A percentile compares a stretch with the other conserved stretches of the same genome.
Conservation (phyloP, 2,797 vertebrate species). For the Apogon hyalosoma region DNA sequence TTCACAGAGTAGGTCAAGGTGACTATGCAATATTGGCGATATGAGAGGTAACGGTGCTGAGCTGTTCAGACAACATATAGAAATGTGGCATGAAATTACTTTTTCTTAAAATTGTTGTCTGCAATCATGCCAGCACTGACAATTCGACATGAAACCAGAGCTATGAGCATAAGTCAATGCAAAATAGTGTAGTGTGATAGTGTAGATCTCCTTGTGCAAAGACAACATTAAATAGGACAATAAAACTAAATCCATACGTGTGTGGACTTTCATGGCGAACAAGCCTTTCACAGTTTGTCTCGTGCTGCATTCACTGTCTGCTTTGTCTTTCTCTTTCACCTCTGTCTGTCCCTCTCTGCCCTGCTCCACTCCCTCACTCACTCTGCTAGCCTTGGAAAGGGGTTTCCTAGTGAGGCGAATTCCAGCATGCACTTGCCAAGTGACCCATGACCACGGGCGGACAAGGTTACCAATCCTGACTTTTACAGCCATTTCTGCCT, state of each 20-base stretch:
- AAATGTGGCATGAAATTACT: not conserved
- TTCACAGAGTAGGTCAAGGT: slow-evolving; percentile 25
- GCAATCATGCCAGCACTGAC: not conserved
- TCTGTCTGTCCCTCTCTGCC: slow-evolving; percentile 57
- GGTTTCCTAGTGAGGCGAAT: slow-evolving; percentile 84
- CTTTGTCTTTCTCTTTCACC: slow-evolving; percentile 72
- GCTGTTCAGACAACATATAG: not conserved
- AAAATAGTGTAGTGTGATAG: not conserved
- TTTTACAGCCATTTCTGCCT: slow-evolving; percentile 80
- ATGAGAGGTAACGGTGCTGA: slow-evolving; percentile 4
- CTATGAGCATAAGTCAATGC: not conserved
- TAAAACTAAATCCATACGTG: not conserved
- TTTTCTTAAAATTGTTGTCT: not conserved
- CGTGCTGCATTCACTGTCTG: slow-evolving; percentile 72
- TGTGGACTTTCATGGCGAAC: slow-evolving; percentile 37
- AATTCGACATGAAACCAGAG: not conserved
- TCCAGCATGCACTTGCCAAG: slow-evolving; percentile 81
- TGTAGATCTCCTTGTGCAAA: not conserved
- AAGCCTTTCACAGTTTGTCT: slow-evolving; percentile 49
- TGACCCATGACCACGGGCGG: slow-evolving; percentile 82
- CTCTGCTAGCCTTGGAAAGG: slow-evolving; percentile 67
- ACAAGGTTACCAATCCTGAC: slow-evolving; percentile 81
- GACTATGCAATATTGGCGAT: slow-evolving; percentile 14
- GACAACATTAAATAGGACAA: not conserved
- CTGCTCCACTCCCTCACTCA: slow-evolving; percentile 67